A percentile compares a stretch with the other conserved stretches of the same genome.
Conservation (phyloP, 2,888 invertebrate genomes). For the Eulithis prunata region DNA sequence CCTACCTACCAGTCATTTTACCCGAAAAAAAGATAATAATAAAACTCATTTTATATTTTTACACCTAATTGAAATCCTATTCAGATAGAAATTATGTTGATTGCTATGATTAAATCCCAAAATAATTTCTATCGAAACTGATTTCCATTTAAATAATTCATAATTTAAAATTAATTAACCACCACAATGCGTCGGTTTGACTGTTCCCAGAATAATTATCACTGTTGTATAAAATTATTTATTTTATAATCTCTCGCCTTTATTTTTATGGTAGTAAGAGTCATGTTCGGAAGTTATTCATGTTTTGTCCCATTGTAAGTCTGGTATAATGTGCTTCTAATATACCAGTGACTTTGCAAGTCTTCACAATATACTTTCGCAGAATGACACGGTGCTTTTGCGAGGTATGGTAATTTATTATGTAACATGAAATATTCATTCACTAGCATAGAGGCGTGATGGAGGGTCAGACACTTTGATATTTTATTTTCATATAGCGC, state of each 20-base stretch:
- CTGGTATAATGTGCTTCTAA: conserved; percentile 54
- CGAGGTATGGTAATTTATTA: conserved; percentile 40
- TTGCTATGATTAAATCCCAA: conserved; percentile 4
- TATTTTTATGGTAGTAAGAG: conserved; percentile 11
- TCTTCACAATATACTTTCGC: conserved; percentile 47
- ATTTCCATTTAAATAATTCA: conserved; percentile 25
- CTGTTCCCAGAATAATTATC: conserved; percentile 27
- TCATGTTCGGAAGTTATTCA: conserved; percentile 37
- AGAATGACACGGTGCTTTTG: conserved; percentile 44
- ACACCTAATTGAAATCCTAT: neutral
- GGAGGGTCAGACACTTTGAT: conserved; percentile 8
- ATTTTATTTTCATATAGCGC: neutral
- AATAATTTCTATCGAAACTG: conserved; percentile 15
- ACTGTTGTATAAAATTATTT: conserved; percentile 17
- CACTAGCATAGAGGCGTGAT: conserved; percentile 5
- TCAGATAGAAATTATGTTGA: conserved; percentile 5
- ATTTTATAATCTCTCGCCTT: conserved; percentile 24
- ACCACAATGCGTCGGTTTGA: conserved; percentile 28
- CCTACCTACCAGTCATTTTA: neutral
- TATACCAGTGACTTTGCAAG: conserved; percentile 51
- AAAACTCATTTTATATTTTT: neutral
- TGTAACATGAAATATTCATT: conserved; percentile 27
- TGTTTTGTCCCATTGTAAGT: conserved; percentile 51
- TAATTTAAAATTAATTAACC: conserved; percentile 23
- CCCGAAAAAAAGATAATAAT: neutral